Evolutionary conservation across 2,888 invertebrate genomes (phyloP).

Genomic region (Lycia hirtaria): DNA sequence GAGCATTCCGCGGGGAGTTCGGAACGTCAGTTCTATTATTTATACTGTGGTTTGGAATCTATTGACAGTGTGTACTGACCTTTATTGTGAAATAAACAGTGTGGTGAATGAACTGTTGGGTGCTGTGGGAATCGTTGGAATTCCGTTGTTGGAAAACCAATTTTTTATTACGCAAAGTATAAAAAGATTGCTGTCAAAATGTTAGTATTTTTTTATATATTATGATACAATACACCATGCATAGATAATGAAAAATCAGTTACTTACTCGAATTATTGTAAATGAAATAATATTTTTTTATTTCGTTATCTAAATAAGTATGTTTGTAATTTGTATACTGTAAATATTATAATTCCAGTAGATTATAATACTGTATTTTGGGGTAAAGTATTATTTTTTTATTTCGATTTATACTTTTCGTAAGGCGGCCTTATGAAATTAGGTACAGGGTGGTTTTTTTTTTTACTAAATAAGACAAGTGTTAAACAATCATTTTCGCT

Average conservation of each 20-base stretch:
- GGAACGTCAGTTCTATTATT: constrained; percentile 6
- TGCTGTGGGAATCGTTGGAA: constrained; percentile 6
- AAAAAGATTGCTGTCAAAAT: constrained; percentile 24
- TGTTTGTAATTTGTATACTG: too few relatives aligned
- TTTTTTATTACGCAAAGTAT: constrained; percentile 9
- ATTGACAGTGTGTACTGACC: constrained; percentile 51
- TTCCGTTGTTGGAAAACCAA: not conserved
- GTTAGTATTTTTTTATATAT: constrained; percentile 31
- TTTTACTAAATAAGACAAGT: too few relatives aligned
- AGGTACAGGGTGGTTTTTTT: too few relatives aligned
- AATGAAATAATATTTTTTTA: not conserved
- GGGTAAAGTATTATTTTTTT: too few relatives aligned
- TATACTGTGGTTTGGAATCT: constrained; percentile 29
- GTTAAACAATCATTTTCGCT: too few relatives aligned
- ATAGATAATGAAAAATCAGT: too few relatives aligned
- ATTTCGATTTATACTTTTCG: too few relatives aligned
- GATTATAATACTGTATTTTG: too few relatives aligned
- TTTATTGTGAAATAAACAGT: constrained; percentile 39
- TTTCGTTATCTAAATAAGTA: not conserved
- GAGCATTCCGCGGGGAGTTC: constrained; percentile 49
- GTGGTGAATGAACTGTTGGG: constrained; percentile 28
- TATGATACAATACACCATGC: too few relatives aligned
- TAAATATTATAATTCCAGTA: too few relatives aligned
- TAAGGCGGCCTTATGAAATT: too few relatives aligned
- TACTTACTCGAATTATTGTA: too few relatives aligned